Evolutionary conservation across 2,888 invertebrate genomes (phyloP).

Genomic region (Alitta virens): DNA sequence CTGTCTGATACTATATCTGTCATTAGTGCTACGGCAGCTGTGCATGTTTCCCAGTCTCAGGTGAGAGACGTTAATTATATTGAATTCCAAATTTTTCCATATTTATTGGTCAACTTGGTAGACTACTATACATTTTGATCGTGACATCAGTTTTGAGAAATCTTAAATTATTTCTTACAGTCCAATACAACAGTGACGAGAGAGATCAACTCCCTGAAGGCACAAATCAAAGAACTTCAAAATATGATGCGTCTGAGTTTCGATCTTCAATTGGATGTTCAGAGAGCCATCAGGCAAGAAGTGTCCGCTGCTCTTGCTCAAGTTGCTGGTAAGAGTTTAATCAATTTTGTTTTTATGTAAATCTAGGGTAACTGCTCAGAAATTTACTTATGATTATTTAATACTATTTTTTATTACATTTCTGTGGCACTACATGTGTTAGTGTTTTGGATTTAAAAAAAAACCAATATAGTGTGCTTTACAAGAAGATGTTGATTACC

Average conservation of each 20-base stretch:
- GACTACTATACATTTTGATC: neutral
- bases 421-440: too few relatives aligned
- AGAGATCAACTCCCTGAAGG: slow-evolving; percentile 45
- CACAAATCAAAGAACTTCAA: slow-evolving; percentile 51
- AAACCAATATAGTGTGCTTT: too few relatives aligned
- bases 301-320: slow-evolving; percentile 41
- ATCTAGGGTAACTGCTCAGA: too few relatives aligned
- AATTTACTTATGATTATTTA: too few relatives aligned
- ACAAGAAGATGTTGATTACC: too few relatives aligned
- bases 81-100: too few relatives aligned
- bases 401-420: too few relatives aligned
- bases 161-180: slow-evolving; percentile 30
- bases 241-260: slow-evolving; percentile 51
- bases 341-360: too few relatives aligned
- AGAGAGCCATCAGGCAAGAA: slow-evolving; percentile 54
- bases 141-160: neutral
- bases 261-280: slow-evolving; percentile 54
- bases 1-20: slow-evolving; percentile 46
- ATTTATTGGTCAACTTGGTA: neutral
- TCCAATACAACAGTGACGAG: slow-evolving; percentile 41
- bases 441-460: too few relatives aligned
- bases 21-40: slow-evolving; percentile 51
- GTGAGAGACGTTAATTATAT: too few relatives aligned
- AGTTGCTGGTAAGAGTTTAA: too few relatives aligned
- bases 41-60: slow-evolving; percentile 48